Evolutionary conservation across 2,888 invertebrate genomes (phyloP).

Genomic region (Hartigia nigra): DNA sequence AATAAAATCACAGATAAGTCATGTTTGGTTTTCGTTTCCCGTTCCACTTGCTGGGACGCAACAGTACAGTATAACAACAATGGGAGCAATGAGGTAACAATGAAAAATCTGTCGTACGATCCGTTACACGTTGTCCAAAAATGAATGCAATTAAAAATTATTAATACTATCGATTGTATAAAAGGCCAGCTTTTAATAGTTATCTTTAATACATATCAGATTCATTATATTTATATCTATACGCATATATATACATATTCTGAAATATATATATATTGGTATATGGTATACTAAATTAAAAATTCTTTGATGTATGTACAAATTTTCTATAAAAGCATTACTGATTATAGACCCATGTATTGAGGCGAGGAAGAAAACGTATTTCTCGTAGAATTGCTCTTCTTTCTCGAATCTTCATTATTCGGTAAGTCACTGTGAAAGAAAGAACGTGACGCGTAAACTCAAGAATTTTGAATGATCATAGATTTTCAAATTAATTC

Average conservation of each 20-base stretch:
- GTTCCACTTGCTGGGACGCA: not conserved
- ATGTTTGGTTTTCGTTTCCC: not conserved
- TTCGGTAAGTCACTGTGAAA: slow-evolving; percentile 56
- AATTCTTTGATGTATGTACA: slow-evolving; percentile 44
- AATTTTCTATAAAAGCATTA: slow-evolving; percentile 41
- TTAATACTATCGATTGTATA: slow-evolving; percentile 27
- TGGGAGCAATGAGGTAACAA: too few species aligned
- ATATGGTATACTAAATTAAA: slow-evolving; percentile 38
- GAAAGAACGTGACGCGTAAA: slow-evolving; percentile 12
- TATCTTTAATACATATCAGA: slow-evolving; percentile 19
- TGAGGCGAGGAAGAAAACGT: slow-evolving; percentile 61
- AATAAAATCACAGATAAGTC: not conserved
- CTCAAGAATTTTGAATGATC: not conserved
- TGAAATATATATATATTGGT: slow-evolving; percentile 31
- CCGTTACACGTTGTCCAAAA: not conserved
- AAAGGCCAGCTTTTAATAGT: slow-evolving; percentile 52
- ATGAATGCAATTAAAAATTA: not conserved
- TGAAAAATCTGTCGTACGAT: not conserved
- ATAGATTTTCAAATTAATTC: not conserved
- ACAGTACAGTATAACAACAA: not conserved
- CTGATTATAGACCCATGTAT: slow-evolving; percentile 62
- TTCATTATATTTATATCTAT: slow-evolving; percentile 22
- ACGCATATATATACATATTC: slow-evolving; percentile 25
- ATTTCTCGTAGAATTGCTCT: slow-evolving; percentile 51
- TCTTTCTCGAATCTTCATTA: slow-evolving; percentile 55